These are phyloP conservation scores for Tarsius wallacei DNA, from an alignment of 2,797 vertebrate genomes.

Conservation along the genomic window DNA sequence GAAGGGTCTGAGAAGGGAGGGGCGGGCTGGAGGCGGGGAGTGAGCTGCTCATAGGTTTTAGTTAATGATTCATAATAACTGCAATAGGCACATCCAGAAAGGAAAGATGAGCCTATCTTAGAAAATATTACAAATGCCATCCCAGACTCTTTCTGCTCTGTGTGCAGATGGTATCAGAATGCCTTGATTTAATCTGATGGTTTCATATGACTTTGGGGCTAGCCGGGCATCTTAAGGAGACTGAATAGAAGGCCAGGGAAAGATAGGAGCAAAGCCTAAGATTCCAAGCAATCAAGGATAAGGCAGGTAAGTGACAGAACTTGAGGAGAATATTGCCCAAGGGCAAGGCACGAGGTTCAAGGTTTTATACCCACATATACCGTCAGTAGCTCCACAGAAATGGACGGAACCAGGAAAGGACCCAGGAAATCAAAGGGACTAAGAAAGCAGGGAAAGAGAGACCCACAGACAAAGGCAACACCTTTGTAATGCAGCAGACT, in stretches of 20 bases:
- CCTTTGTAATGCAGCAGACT: not conserved
- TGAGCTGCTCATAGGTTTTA: constrained; percentile 46
- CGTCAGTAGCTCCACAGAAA: not conserved
- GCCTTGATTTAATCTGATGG: not conserved
- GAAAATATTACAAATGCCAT: not conserved
- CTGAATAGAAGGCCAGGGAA: not conserved
- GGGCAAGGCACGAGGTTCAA: not conserved
- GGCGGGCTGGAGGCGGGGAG: not conserved
- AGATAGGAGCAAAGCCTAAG: not conserved
- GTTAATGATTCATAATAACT: constrained; percentile 71
- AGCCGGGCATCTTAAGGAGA: not conserved
- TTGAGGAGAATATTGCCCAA: not conserved
- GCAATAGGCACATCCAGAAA: constrained; percentile 32
- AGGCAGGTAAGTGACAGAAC: not conserved
- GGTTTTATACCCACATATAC: not conserved
- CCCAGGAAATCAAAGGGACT: not conserved
- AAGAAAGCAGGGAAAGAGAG: not conserved
- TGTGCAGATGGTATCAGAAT: not conserved
- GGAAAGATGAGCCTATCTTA: constrained; percentile 55
- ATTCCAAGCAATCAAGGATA: constrained; percentile 6
- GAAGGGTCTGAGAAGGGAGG: constrained; percentile 52
- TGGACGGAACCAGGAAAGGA: not conserved
- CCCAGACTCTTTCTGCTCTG: not conserved
- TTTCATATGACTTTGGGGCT: not conserved
- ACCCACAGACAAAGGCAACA: not conserved